These are phyloP conservation scores for Prunella strophiata DNA, from an alignment of 2,797 vertebrate species.

Conservation along the genomic window DNA sequence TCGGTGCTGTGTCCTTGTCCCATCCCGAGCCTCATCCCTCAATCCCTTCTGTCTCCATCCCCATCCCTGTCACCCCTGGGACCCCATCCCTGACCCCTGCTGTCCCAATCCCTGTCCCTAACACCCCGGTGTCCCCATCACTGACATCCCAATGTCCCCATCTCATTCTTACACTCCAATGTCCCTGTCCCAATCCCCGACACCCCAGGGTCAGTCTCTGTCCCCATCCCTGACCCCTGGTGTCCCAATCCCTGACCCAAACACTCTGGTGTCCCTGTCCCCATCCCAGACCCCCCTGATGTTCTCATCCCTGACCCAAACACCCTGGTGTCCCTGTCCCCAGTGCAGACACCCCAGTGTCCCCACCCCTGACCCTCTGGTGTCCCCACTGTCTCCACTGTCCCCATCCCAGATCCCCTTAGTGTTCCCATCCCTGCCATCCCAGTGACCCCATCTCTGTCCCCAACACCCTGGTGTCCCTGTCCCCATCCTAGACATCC, in stretches of 20 bases:
- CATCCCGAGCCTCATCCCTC: too few species aligned
- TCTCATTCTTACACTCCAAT: too few species aligned
- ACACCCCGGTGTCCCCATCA: too few species aligned
- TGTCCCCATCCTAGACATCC: too few species aligned
- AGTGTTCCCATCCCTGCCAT: fast-evolving
- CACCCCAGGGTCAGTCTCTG: not conserved
- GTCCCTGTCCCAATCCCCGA: not conserved
- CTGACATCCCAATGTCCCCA: not conserved
- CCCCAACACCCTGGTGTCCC: fast-evolving
- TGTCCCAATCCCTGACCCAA: not conserved
- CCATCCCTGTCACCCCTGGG: not conserved
- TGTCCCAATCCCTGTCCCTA: not conserved
- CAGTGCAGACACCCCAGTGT: too few species aligned
- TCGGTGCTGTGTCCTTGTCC: too few species aligned
- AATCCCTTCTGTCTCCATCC: not conserved
- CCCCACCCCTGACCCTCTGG: fast-evolving
- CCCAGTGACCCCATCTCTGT: too few species aligned
- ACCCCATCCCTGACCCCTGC: not conserved
- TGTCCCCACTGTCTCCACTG: too few species aligned
- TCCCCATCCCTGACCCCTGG: fast-evolving
- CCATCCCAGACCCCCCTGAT: fast-evolving
- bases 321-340: too few species aligned
- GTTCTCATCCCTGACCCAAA: not conserved
- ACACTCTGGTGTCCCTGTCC: too few species aligned
- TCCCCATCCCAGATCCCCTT: not conserved